Percentiles rank a stretch among this genome's conserved stretches.
Conservation (phyloP, 2,888 invertebrate genomes). For the Bombylius major region DNA sequence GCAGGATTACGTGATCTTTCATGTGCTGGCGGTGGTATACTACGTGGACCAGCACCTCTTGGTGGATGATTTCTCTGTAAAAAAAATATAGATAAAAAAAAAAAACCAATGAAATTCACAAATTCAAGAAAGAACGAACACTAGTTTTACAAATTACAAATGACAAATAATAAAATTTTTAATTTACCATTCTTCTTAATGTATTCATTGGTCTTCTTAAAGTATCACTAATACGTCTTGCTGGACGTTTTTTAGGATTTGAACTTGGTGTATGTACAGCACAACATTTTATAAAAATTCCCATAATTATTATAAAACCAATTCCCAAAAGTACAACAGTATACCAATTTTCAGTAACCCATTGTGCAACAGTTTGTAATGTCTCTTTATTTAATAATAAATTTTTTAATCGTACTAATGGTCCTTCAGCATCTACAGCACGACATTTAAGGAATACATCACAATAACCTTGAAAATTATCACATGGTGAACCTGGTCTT, state of each 20-base stretch:
- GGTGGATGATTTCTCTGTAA: slow-evolving; percentile 7
- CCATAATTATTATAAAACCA: slow-evolving; percentile 89
- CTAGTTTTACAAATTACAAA: neutral
- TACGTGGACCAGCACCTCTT: slow-evolving; percentile 33
- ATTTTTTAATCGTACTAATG: slow-evolving; percentile 91
- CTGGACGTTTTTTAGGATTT: slow-evolving; percentile 94
- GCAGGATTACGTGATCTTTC: slow-evolving; percentile 29
- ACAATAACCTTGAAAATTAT: slow-evolving; percentile 99
- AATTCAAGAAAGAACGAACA: no score
- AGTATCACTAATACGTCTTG: slow-evolving; percentile 85
- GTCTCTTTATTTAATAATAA: slow-evolving; percentile 85
- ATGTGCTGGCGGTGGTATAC: slow-evolving; percentile 41
- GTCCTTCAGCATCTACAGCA: slow-evolving; percentile 97
- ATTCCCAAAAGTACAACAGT: slow-evolving; percentile 85
- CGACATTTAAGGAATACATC: slow-evolving; percentile 98
- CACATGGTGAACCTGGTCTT: slow-evolving; percentile 93
- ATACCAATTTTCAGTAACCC: slow-evolving; percentile 96
- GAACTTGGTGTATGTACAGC: slow-evolving; percentile 99
- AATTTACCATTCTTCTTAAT: slow-evolving; percentile 66
- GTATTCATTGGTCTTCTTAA: slow-evolving; percentile 84
- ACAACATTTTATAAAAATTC: slow-evolving; percentile 96
- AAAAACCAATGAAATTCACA: neutral
- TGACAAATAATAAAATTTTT: neutral
- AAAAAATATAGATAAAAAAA: neutral
- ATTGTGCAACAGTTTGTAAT: slow-evolving; percentile 73